These are phyloP conservation scores for Heliconius hermathena DNA, from an alignment of 1,140 invertebrate genomes.

Conservation along the genomic window DNA sequence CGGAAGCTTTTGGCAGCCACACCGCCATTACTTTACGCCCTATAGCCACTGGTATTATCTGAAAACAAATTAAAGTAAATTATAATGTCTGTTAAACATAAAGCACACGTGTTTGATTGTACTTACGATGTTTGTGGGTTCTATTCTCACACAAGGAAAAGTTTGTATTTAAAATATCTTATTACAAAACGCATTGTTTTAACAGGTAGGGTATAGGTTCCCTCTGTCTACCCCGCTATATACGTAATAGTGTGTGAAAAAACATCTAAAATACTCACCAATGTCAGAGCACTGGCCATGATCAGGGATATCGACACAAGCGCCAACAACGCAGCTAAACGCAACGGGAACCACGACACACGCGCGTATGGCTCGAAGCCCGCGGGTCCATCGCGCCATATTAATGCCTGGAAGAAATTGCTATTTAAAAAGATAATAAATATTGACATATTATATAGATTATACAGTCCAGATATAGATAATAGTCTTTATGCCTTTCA, in stretches of 20 bases:
- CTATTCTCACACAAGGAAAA: too few species aligned
- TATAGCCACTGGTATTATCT: slow-evolving; percentile 94
- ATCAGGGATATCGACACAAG: slow-evolving; percentile 93
- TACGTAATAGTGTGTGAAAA: too few species aligned
- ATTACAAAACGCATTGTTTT: too few species aligned
- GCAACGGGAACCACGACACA: slow-evolving; percentile 91
- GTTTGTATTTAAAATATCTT: too few species aligned
- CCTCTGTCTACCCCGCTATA: too few species aligned
- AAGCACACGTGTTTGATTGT: too few species aligned
- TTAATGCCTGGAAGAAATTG: slow-evolving; percentile 83
- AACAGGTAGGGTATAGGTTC: too few species aligned
- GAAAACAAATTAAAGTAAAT: slow-evolving; percentile 42
- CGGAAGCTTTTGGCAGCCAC: slow-evolving; percentile 86
- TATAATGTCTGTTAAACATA: neutral
- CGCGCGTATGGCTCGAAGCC: slow-evolving; percentile 94
- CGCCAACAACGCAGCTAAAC: slow-evolving; percentile 89
- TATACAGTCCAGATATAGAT: too few species aligned
- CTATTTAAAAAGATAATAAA: too few species aligned
- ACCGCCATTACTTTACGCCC: slow-evolving; percentile 93
- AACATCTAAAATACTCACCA: slow-evolving; percentile 71
- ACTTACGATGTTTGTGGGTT: too few species aligned
- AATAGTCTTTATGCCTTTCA: too few species aligned
- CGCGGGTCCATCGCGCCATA: slow-evolving; percentile 89
- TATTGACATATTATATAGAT: too few species aligned
- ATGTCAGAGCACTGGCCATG: slow-evolving; percentile 89